These are phyloP conservation scores for Cephus pulcher DNA, from an alignment of 2,888 invertebrate species.

Conservation along the genomic window DNA sequence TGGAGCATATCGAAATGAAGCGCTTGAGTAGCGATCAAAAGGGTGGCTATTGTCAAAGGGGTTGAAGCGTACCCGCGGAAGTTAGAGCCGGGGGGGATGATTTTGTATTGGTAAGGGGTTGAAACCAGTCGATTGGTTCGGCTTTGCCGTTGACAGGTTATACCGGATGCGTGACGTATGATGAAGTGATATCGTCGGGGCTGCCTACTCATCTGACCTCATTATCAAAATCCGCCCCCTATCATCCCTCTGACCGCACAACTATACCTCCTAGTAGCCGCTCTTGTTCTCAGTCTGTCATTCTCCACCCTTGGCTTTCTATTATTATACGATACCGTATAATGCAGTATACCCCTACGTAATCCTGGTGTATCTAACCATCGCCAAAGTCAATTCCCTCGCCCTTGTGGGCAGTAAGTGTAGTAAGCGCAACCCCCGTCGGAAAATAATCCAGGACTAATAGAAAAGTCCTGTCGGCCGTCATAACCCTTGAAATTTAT, in stretches of 20 bases:
- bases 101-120: not conserved
- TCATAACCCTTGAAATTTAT: constrained; percentile 54
- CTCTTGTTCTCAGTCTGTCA: not conserved
- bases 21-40: not conserved
- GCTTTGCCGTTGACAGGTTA: constrained; percentile 58
- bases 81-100: constrained; percentile 20
- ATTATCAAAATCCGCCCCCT: constrained; percentile 31
- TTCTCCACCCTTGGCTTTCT: not conserved
- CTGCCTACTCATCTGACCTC: constrained; percentile 56
- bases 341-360: not conserved
- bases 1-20: not conserved
- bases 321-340: not conserved
- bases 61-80: not conserved
- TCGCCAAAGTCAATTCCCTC: not conserved
- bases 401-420: not conserved
- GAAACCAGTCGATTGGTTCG: not conserved
- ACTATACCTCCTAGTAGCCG: not conserved
- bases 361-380: not conserved
- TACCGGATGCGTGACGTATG: constrained; percentile 39
- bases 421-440: not conserved
- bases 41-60: not conserved
- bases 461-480: constrained; percentile 63
- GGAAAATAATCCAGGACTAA: constrained; percentile 38
- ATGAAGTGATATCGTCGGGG: constrained; percentile 52
- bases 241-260: not conserved